These are phyloP conservation scores for Artibeus lituratus DNA, from an alignment of 2,797 vertebrate genomes.

Conservation along the genomic window DNA sequence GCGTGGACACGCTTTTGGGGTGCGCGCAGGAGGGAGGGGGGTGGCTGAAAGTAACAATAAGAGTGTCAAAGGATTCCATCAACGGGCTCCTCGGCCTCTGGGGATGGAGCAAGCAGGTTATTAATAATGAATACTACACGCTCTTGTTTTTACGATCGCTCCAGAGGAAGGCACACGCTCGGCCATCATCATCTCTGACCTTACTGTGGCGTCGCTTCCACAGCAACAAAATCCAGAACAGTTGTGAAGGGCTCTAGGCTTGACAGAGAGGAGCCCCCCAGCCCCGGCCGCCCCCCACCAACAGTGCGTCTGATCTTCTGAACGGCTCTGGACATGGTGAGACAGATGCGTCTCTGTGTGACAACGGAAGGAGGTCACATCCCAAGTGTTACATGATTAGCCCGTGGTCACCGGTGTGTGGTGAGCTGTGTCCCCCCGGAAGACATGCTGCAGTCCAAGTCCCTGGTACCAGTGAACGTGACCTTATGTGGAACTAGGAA, in stretches of 20 bases:
- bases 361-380: neutral
- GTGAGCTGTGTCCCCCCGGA: neutral
- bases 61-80: conserved; percentile 9
- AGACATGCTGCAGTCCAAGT: neutral
- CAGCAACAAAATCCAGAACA: neutral
- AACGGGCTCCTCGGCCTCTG: conserved; percentile 5
- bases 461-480: neutral
- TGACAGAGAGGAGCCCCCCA: neutral
- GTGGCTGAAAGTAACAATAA: neutral
- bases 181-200: conserved; percentile 53
- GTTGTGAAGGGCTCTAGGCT: neutral
- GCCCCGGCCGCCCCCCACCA: too few relatives aligned
- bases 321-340: neutral
- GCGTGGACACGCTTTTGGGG: neutral
- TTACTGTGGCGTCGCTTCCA: conserved; percentile 32
- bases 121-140: conserved; percentile 64
- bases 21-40: neutral
- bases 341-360: neutral
- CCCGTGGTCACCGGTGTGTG: neutral
- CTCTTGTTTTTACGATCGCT: conserved; percentile 62
- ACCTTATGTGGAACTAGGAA: neutral
- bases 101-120: conserved; percentile 29
- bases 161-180: neutral
- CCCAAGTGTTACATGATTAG: neutral
- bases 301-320: neutral